These are phyloP conservation scores for Cyphomyrus discorhynchus DNA, from an alignment of 2,113 vertebrate genomes.

Conservation along the genomic window DNA sequence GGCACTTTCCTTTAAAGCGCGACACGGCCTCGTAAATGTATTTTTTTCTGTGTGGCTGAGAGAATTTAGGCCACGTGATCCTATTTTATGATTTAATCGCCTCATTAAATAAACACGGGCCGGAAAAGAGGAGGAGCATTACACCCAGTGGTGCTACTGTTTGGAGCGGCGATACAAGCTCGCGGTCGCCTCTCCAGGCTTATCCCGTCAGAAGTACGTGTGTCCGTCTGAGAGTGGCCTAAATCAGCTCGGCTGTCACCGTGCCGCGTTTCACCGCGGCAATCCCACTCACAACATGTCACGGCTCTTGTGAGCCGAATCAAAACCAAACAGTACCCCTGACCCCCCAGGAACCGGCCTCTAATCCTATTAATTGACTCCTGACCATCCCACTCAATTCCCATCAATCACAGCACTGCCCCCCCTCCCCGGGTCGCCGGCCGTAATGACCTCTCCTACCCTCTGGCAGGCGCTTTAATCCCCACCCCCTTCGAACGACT, in stretches of 20 bases:
- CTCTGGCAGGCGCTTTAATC: conserved; percentile 46
- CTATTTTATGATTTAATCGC: neutral
- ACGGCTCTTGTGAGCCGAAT: conserved; percentile 52
- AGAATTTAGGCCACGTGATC: neutral
- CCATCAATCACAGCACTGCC: conserved; percentile 32
- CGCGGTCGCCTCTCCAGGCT: neutral
- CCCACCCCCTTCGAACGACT: conserved; percentile 24
- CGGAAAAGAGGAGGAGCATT: neutral
- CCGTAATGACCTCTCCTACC: conserved; percentile 47
- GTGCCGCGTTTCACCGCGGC: neutral
- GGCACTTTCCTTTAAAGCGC: neutral
- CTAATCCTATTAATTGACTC: conserved; percentile 61
- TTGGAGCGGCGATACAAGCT: neutral
- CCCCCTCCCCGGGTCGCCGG: conserved; percentile 28
- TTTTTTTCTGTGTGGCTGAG: neutral
- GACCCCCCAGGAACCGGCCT: conserved; percentile 50
- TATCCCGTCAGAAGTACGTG: neutral
- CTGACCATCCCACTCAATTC: conserved; percentile 35
- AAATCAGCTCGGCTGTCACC: conserved; percentile 35
- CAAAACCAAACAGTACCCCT: conserved; percentile 46
- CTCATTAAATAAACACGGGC: neutral
- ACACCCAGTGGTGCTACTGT: neutral
- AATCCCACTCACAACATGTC: conserved; percentile 30
- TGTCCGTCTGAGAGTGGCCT: neutral
- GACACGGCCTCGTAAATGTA: neutral